Conservation (phyloP, 2,797 vertebrate genomes). For the Anabacerthia variegaticeps region DNA sequence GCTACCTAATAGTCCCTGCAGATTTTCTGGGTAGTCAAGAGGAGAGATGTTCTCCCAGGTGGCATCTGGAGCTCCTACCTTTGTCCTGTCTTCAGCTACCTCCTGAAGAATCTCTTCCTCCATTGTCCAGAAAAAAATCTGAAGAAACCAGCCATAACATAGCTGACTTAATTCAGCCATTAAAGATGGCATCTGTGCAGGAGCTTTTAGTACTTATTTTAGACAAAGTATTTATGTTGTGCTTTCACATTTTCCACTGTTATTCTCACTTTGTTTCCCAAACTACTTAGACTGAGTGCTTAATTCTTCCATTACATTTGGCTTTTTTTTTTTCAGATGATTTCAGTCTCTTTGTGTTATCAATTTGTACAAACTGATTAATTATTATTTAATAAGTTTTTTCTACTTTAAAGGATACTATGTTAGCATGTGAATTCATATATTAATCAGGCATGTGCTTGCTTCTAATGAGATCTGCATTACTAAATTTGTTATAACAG, state of each 20-base stretch:
- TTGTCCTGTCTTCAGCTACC: background rate
- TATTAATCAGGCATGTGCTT: background rate
- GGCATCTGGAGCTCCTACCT: background rate
- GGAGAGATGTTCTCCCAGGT: background rate
- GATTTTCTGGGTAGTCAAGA: background rate
- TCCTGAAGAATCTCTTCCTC: background rate
- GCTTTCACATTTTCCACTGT: background rate
- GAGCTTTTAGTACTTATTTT: background rate
- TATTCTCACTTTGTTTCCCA: background rate
- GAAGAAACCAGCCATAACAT: background rate
- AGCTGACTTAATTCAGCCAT: background rate
- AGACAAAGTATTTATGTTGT: background rate
- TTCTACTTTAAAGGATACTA: background rate
- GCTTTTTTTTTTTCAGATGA: background rate
- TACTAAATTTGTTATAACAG: background rate
- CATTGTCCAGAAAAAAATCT: background rate
- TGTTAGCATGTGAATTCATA: background rate
- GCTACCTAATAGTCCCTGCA: background rate
- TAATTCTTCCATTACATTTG: background rate
- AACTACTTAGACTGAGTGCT: background rate
- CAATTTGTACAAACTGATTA: background rate
- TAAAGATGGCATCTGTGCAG: background rate
- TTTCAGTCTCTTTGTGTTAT: background rate
- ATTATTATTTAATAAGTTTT: background rate
- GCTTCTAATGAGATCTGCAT: constrained; percentile 34